phyloP scores from a whole-genome alignment of 2,113 vertebrate species.

The Laticauda colubrina region DNA sequence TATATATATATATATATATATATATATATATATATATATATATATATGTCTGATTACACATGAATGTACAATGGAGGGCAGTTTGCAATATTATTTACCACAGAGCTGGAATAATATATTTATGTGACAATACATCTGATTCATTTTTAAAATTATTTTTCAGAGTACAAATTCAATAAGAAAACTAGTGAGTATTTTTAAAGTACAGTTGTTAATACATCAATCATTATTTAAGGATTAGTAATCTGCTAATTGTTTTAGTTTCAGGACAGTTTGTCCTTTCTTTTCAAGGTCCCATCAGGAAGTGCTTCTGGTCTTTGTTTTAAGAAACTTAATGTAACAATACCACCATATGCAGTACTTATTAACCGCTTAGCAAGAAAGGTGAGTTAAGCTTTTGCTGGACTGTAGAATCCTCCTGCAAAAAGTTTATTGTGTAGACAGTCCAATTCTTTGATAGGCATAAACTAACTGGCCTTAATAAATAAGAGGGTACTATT shows the following conservation, averaged over 20 bases:
- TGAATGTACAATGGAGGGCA: background rate
- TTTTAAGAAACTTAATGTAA: slow-evolving; percentile 94
- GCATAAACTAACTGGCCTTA: slow-evolving; percentile 24
- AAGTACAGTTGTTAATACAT: slow-evolving; percentile 14
- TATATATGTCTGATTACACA: no score
- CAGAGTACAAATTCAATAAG: slow-evolving; percentile 93
- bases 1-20: no score
- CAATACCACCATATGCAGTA: slow-evolving; percentile 77
- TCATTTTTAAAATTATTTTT: slow-evolving; percentile 54
- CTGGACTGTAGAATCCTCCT: fast-evolving
- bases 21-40: background rate
- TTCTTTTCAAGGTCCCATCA: slow-evolving; percentile 75
- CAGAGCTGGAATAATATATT: slow-evolving; percentile 8
- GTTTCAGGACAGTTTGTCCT: slow-evolving; percentile 26
- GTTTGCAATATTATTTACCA: background rate
- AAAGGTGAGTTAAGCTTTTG: slow-evolving; percentile 72
- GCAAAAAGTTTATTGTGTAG: background rate
- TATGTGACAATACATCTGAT: slow-evolving; percentile 33
- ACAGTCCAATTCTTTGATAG: background rate
- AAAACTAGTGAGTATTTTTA: slow-evolving; percentile 81
- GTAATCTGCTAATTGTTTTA: background rate
- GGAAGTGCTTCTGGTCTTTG: slow-evolving; percentile 89
- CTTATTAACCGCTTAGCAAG: slow-evolving; percentile 87
- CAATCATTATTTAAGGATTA: slow-evolving; percentile 9
- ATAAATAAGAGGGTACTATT: background rate